Conservation (phyloP, 2,797 vertebrate species). For the Dermochelys coriacea region DNA sequence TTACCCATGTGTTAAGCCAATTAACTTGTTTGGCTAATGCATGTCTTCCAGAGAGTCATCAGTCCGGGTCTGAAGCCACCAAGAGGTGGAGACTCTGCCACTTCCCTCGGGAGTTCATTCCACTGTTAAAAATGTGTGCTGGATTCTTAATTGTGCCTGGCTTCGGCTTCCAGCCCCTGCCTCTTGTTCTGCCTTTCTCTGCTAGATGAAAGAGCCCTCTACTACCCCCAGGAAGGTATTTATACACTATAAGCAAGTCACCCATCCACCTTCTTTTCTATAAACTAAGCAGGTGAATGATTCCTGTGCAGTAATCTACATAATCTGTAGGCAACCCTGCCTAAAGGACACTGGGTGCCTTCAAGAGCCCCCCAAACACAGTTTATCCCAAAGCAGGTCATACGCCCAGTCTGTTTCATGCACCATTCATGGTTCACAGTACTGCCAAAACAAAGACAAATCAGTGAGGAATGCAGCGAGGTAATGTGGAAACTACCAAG, state of each 20-base stretch:
- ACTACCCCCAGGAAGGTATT: not conserved
- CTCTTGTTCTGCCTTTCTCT: fast-evolving
- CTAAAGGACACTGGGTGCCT: not conserved
- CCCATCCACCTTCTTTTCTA: not conserved
- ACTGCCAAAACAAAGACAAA: not conserved
- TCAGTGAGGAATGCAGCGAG: not conserved
- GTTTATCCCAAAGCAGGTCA: not conserved
- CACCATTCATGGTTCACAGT: too few species aligned
- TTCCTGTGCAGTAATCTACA: not conserved
- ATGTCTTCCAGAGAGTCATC: not conserved
- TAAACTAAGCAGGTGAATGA: not conserved
- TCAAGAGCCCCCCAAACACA: not conserved
- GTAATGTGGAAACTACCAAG: not conserved
- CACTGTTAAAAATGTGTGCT: not conserved
- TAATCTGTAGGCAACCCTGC: not conserved
- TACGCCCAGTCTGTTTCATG: not conserved
- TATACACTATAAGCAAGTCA: not conserved
- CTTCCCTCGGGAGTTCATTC: not conserved
- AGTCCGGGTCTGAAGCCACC: not conserved
- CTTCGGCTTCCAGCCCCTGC: not conserved
- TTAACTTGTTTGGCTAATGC: not conserved
- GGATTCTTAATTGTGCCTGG: not conserved
- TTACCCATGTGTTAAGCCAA: not conserved
- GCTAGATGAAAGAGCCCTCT: not conserved
- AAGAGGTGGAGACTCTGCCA: not conserved